Evolutionary conservation across 2,797 vertebrate species (phyloP).

Genomic region (Gorsachius magnificus): DNA sequence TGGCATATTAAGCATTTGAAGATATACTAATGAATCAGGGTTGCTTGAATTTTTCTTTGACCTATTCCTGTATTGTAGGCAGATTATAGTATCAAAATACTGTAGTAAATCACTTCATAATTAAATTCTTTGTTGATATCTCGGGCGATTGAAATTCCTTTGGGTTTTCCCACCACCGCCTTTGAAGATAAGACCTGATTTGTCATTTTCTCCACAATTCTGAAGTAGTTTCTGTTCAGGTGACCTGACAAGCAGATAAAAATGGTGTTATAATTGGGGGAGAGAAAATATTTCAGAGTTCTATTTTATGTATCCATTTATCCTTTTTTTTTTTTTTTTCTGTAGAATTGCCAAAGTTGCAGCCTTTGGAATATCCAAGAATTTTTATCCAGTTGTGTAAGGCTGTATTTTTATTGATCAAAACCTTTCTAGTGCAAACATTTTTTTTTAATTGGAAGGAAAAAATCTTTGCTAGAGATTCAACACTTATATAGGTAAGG

Average conservation of each 20-base stretch:
- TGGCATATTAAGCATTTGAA: not conserved
- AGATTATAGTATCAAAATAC: slow-evolving; percentile 12
- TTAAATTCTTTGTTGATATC: slow-evolving; percentile 38
- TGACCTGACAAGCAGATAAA: slow-evolving; percentile 10
- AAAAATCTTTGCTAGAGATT: not conserved
- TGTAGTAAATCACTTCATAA: slow-evolving; percentile 35
- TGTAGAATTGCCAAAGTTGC: not conserved
- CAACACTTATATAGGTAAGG: not conserved
- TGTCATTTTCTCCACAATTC: not conserved
- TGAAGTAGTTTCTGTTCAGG: slow-evolving; percentile 2
- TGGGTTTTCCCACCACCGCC: slow-evolving; percentile 24
- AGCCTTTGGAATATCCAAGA: not conserved
- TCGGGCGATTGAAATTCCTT: slow-evolving; percentile 35
- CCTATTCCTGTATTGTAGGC: not conserved
- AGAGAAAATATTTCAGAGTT: not conserved
- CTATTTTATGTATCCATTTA: not conserved
- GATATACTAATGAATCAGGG: not conserved
- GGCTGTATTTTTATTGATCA: not conserved
- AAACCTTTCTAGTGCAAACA: not conserved
- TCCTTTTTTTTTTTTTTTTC: not conserved
- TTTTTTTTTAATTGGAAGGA: not conserved
- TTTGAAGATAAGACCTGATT: slow-evolving; percentile 52
- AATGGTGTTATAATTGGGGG: not conserved
- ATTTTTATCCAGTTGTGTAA: not conserved
- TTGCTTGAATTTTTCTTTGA: not conserved